Evolutionary conservation across 1,140 invertebrate genomes (phyloP).

Genomic region (Trichogramma pretiosum): DNA sequence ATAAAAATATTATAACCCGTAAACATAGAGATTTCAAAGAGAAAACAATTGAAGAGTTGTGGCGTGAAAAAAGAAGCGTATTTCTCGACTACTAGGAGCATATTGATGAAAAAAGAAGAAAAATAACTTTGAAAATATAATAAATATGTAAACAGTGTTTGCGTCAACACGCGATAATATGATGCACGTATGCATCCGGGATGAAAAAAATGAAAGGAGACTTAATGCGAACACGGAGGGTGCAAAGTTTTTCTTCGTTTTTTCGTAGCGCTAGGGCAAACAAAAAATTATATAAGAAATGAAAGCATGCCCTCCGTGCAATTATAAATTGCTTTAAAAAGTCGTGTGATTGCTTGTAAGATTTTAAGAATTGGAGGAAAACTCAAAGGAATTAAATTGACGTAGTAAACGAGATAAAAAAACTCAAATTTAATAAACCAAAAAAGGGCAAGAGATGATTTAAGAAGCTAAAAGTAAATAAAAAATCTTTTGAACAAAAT

Average conservation of each 20-base stretch:
- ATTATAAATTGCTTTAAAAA: slow-evolving; percentile 19
- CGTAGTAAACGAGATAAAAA: slow-evolving; percentile 2
- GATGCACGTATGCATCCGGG: neutral
- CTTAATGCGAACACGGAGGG: slow-evolving; percentile 12
- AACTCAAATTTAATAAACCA: slow-evolving; percentile 12
- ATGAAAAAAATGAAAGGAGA: neutral
- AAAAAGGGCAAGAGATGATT: too few relatives aligned
- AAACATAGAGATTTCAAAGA: slow-evolving; percentile 2
- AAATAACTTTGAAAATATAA: too few relatives aligned
- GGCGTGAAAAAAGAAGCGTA: slow-evolving; percentile 32
- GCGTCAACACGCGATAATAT: neutral
- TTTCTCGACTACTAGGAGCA: slow-evolving; percentile 42
- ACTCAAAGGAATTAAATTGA: neutral
- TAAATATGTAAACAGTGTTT: too few relatives aligned
- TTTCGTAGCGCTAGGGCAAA: slow-evolving; percentile 30
- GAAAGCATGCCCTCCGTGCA: slow-evolving; percentile 9
- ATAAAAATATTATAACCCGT: neutral
- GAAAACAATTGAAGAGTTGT: slow-evolving; percentile 13
- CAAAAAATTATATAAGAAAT: slow-evolving; percentile 13
- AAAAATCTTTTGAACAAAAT: slow-evolving; percentile 14
- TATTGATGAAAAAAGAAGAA: slow-evolving; percentile 30
- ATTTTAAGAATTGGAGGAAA: neutral
- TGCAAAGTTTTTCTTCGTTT: slow-evolving; percentile 24
- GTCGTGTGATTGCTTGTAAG: slow-evolving; percentile 17
- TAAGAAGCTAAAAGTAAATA: slow-evolving; percentile 13